Evolutionary conservation across 2,888 invertebrate genomes (phyloP).

Genomic region (Thumatha senex): DNA sequence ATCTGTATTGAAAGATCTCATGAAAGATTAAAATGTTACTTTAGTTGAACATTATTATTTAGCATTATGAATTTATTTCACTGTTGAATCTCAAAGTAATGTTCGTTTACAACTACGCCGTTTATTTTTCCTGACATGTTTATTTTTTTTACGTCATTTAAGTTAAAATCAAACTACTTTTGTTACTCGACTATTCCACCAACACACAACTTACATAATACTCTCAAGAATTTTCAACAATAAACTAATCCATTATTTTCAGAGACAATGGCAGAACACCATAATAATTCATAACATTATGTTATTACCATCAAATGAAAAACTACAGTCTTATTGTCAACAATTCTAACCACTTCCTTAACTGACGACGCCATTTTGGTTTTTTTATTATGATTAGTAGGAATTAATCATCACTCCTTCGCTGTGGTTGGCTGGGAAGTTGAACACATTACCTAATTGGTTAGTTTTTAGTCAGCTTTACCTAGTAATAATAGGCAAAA

Average conservation of each 20-base stretch:
- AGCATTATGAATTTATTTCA: no score
- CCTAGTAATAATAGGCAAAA: slow-evolving; percentile 34
- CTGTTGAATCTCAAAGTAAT: no score
- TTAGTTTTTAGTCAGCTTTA: slow-evolving; percentile 28
- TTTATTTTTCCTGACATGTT: neutral
- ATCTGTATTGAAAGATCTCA: no score
- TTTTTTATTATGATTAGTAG: slow-evolving; percentile 21
- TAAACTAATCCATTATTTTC: slow-evolving; percentile 32
- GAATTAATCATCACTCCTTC: slow-evolving; percentile 35
- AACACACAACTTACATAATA: slow-evolving; percentile 4
- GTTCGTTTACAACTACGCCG: no score
- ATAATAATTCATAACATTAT: slow-evolving; percentile 28
- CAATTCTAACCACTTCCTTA: slow-evolving; percentile 29
- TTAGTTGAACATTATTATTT: slow-evolving; percentile 20
- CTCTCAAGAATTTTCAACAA: slow-evolving; percentile 11
- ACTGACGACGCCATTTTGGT: slow-evolving; percentile 35
- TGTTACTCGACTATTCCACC: slow-evolving; percentile 2
- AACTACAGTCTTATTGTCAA: slow-evolving; percentile 31
- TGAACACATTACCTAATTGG: slow-evolving; percentile 34
- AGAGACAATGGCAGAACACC: slow-evolving; percentile 26
- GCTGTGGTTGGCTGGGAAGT: slow-evolving; percentile 33
- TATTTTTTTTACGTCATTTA: slow-evolving; percentile 1
- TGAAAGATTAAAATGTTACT: slow-evolving; percentile 16
- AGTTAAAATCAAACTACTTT: neutral
- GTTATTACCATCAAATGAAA: slow-evolving; percentile 29